phyloP scores from a whole-genome alignment of 2,888 invertebrate species.

The Lithophane ornitopus region DNA sequence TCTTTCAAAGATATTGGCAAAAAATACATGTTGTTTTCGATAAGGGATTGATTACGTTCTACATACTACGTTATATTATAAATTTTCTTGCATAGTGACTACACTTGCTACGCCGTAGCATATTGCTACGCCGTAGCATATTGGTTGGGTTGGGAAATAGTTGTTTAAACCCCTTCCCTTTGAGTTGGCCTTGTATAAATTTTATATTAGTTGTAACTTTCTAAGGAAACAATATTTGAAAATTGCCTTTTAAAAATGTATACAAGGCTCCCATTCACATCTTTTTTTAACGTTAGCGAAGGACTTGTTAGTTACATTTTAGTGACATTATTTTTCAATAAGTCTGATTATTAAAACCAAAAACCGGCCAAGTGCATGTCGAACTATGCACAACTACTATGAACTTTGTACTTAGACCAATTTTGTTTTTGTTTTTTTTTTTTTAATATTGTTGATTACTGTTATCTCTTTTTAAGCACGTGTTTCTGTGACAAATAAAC shows the following conservation, averaged over 20 bases:
- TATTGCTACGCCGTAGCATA: conserved; percentile 45
- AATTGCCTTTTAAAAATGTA: conserved; percentile 11
- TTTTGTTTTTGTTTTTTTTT: no score
- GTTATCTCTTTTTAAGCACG: no score
- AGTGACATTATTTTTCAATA: no score
- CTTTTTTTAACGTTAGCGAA: not conserved
- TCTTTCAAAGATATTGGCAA: conserved; percentile 13
- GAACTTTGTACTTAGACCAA: no score
- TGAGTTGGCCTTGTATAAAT: conserved; percentile 27
- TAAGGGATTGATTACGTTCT: conserved; percentile 16
- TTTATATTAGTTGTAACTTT: conserved; percentile 42
- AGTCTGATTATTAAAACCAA: not conserved
- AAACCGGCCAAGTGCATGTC: no score
- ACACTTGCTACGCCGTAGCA: conserved; percentile 51
- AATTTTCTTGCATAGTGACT: conserved; percentile 22
- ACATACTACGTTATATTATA: not conserved
- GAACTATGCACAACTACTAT: no score
- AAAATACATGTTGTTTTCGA: conserved; percentile 5
- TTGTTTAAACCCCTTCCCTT: conserved; percentile 36
- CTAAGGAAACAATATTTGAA: conserved; percentile 17
- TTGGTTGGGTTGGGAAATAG: conserved; percentile 46
- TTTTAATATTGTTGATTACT: no score
- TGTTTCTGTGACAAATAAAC: no score
- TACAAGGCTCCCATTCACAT: not conserved
- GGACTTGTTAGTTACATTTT: not conserved